These are phyloP conservation scores for Ophioninae sp. DNA, from an alignment of 2,888 invertebrate genomes.

Conservation along the genomic window DNA sequence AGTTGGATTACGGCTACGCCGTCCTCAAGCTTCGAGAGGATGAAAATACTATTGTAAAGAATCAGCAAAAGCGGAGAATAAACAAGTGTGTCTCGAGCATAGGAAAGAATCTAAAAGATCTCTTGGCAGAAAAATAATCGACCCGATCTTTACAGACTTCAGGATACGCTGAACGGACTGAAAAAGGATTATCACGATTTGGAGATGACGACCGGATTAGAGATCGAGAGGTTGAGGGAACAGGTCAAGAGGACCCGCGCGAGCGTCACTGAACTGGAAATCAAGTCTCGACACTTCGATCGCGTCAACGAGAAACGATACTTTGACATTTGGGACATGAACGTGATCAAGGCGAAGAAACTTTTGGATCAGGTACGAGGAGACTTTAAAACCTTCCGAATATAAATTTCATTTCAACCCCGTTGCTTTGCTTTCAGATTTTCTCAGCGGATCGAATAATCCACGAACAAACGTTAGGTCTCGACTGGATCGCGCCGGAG, in stretches of 20 bases:
- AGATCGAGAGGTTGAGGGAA: conserved; percentile 86
- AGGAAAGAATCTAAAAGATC: not conserved
- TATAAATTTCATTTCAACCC: not conserved
- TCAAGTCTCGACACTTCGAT: conserved; percentile 87
- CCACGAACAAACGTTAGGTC: conserved; percentile 85
- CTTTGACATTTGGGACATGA: conserved; percentile 85
- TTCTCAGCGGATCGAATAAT: conserved; percentile 84
- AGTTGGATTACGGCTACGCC: conserved; percentile 95
- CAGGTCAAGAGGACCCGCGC: conserved; percentile 87
- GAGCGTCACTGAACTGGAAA: conserved; percentile 86
- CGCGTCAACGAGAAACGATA: conserved; percentile 85
- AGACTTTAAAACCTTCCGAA: not conserved
- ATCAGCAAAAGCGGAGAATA: conserved; percentile 89
- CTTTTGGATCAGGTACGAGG: conserved; percentile 80
- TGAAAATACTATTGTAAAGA: conserved; percentile 90
- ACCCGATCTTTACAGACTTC: conserved; percentile 80
- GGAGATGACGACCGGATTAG: conserved; percentile 85
- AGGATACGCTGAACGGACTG: conserved; percentile 87
- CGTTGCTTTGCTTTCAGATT: conserved; percentile 77
- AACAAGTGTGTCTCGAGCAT: conserved; percentile 83
- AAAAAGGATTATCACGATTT: conserved; percentile 86
- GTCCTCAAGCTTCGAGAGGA: conserved; percentile 93
- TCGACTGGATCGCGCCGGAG: conserved; percentile 83
- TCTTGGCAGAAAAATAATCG: too few species aligned
- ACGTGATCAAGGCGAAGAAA: conserved; percentile 82